phyloP scores from a whole-genome alignment of 2,113 vertebrate genomes.

The Sander lucioperca region DNA sequence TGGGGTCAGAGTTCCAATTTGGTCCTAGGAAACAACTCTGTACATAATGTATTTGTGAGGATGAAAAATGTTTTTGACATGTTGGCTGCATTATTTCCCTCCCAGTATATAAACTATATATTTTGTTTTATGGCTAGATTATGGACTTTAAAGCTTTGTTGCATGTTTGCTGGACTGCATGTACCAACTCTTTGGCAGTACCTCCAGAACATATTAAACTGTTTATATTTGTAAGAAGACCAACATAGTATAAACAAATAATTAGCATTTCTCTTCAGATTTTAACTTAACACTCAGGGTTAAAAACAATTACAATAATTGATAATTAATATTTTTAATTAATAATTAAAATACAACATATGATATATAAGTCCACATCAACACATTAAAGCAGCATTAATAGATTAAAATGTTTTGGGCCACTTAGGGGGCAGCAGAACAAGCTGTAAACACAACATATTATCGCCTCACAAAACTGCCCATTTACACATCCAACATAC shows the following conservation, averaged over 20 bases:
- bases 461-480: too few relatives aligned
- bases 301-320: too few relatives aligned
- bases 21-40: background rate
- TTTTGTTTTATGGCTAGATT: slow-evolving; percentile 4
- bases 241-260: background rate
- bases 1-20: background rate
- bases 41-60: slow-evolving; percentile 8
- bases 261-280: slow-evolving; percentile 11
- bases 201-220: slow-evolving; percentile 14
- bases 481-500: background rate
- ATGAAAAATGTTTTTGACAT: background rate
- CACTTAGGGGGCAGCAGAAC: background rate
- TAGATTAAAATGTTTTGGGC: background rate
- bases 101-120: background rate
- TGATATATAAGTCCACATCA: background rate
- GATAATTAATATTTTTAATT: too few relatives aligned
- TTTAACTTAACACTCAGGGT: slow-evolving; percentile 54
- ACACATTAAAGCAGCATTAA: slow-evolving; percentile 22
- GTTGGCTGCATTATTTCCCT: background rate
- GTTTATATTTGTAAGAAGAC: slow-evolving; percentile 29
- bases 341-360: slow-evolving; percentile 2
- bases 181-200: slow-evolving; percentile 30
- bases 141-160: slow-evolving; percentile 29
- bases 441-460: too few relatives aligned
- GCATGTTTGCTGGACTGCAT: slow-evolving; percentile 57